phyloP scores from a whole-genome alignment of 1,140 invertebrate genomes.

The Drosophila mayri region DNA sequence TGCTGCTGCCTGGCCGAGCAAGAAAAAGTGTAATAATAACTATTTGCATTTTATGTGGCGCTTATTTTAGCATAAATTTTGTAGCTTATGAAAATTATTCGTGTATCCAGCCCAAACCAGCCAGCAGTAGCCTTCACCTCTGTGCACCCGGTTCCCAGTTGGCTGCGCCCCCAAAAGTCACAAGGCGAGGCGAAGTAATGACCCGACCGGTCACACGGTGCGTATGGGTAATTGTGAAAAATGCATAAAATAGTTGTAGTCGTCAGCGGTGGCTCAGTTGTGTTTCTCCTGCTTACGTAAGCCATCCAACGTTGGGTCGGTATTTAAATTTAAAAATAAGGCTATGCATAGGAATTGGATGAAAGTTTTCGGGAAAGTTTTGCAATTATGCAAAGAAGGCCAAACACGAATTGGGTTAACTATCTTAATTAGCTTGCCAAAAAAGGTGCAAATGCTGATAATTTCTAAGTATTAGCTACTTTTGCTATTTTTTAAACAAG shows the following conservation, averaged over 20 bases:
- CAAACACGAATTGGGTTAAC: background rate
- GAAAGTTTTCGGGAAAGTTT: conserved; percentile 15
- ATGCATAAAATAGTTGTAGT: conserved; percentile 49
- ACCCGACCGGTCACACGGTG: conserved; percentile 65
- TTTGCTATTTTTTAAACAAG: background rate
- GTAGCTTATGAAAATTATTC: conserved; percentile 79
- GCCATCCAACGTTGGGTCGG: background rate
- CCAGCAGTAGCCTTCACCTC: conserved; percentile 18
- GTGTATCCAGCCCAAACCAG: conserved; percentile 49
- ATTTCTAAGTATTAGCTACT: too few relatives aligned
- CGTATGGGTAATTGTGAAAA: conserved; percentile 78
- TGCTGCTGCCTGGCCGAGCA: conserved; percentile 33
- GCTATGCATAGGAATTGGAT: conserved; percentile 36
- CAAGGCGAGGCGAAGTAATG: conserved; percentile 70
- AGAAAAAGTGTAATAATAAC: conserved; percentile 80
- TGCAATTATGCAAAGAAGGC: conserved; percentile 20
- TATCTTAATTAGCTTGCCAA: conserved; percentile 22
- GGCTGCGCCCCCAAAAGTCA: conserved; percentile 29
- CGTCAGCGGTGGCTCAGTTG: conserved; percentile 2
- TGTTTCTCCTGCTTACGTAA: conserved; percentile 3
- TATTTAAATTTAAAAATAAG: conserved; percentile 39
- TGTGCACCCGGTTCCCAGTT: conserved; percentile 9
- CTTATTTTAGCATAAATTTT: conserved; percentile 83
- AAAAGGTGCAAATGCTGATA: background rate
- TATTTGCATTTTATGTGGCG: conserved; percentile 82